Evolutionary conservation across 2,888 invertebrate genomes (phyloP).

Genomic region (Sceliomorpha sp.): DNA sequence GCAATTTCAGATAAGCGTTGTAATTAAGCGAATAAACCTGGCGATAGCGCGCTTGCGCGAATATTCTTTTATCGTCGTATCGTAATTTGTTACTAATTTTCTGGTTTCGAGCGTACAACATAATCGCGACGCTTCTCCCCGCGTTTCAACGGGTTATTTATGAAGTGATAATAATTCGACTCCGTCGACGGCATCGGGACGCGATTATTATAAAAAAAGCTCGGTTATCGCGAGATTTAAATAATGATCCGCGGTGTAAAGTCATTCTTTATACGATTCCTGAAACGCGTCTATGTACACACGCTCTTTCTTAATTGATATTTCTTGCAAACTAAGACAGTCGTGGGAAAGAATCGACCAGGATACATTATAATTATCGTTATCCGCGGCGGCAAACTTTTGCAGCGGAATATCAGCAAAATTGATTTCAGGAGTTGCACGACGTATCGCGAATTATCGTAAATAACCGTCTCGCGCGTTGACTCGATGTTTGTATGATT

Average conservation of each 20-base stretch:
- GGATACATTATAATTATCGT: constrained; percentile 32
- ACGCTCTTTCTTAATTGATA: constrained; percentile 31
- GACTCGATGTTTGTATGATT: constrained; percentile 6
- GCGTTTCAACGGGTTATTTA: too few relatives aligned
- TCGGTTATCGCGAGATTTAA: background rate
- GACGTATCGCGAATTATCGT: background rate
- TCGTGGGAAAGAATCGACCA: constrained; percentile 38
- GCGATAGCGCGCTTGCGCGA: too few relatives aligned
- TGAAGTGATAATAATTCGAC: constrained; percentile 18
- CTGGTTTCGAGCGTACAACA: too few relatives aligned
- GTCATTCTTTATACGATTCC: constrained; percentile 1
- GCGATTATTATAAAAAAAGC: constrained; percentile 20
- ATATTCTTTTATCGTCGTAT: too few relatives aligned
- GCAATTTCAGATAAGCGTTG: too few relatives aligned
- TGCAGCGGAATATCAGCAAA: constrained; percentile 16
- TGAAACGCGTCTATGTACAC: constrained; percentile 15
- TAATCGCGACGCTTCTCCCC: too few relatives aligned
- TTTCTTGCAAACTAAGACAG: constrained; percentile 15
- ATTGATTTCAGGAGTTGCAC: constrained; percentile 20
- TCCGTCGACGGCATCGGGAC: constrained; percentile 4
- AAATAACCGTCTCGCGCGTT: background rate
- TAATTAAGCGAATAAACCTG: too few relatives aligned
- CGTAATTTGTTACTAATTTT: too few relatives aligned
- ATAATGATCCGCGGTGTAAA: constrained; percentile 1
- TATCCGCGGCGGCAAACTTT: background rate